Evolutionary conservation across 2,113 vertebrate species (phyloP).

Genomic region (Oryzias celebensis): DNA sequence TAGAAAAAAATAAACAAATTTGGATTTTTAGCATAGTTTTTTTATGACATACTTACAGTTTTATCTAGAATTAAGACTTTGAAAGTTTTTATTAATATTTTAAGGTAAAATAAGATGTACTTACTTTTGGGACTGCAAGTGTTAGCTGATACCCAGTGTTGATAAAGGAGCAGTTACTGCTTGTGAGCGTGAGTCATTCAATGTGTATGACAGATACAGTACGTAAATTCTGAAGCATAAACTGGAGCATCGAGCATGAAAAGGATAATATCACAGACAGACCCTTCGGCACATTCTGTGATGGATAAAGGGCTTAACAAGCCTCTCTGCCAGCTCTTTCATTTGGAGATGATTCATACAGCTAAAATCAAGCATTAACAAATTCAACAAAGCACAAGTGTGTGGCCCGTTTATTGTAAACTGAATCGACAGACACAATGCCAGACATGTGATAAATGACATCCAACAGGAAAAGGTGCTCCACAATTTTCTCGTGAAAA

Average conservation of each 20-base stretch:
- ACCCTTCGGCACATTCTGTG: constrained; percentile 48
- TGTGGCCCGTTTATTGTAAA: constrained; percentile 41
- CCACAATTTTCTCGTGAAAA: background rate
- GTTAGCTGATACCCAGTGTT: too few relatives aligned
- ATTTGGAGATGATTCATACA: constrained; percentile 48
- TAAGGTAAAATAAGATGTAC: too few relatives aligned
- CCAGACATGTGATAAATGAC: constrained; percentile 22
- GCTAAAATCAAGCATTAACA: constrained; percentile 47
- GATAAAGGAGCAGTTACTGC: too few relatives aligned
- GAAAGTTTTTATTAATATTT: too few relatives aligned
- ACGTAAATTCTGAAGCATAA: constrained; percentile 38
- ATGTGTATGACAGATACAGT: constrained; percentile 39
- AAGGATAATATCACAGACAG: constrained; percentile 49
- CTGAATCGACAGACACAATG: constrained; percentile 27
- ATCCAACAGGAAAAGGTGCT: background rate
- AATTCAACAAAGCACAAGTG: constrained; percentile 39
- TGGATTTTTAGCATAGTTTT: too few relatives aligned
- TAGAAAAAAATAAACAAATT: too few relatives aligned
- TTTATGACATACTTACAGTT: too few relatives aligned
- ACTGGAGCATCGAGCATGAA: constrained; percentile 56
- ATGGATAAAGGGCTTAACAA: constrained; percentile 59
- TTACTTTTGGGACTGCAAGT: too few relatives aligned
- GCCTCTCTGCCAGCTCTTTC: constrained; percentile 51
- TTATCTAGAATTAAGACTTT: too few relatives aligned
- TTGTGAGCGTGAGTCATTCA: background rate